Base-by-base conservation (phyloP, 2,888 invertebrate genomes). In the Drosophila greeni region DNA sequence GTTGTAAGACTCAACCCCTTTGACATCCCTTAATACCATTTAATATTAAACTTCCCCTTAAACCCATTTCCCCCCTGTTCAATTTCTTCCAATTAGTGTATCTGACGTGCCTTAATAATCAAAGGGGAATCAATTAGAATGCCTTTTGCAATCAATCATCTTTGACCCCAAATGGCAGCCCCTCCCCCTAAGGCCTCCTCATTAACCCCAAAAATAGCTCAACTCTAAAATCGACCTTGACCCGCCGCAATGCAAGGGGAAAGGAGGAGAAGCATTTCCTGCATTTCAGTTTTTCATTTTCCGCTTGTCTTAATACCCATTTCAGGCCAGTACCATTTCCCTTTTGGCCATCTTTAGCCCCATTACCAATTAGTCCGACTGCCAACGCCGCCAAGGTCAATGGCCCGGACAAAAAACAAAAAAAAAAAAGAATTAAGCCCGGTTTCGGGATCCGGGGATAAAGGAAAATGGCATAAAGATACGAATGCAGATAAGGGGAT, bases 291-390 rank as follows among this genome's bases (percentile, higher is more conserved):
- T 59, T 40, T 43, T 42, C 18, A 62, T 62, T 62, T 61, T 43
- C 16, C 43, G 24, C 51, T 62, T 45, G 26, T 12, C 16, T 33
- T 47, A 31, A 47, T 20, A 29, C 31, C 31, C 45, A 20, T 58
- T 58, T 53, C 53, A 29, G 54, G 40, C 52, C 40, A 23, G 40
- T 14, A 8, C 33, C 40, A 18, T 42, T 34, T 34, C 37, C 42
- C 36, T 18, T 47, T 47, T 47, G 20, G 45, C 45, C 45, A 47
- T 31, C 26, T 33, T 45, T 47, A 47, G 24, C 60, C 39, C 64
- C 64, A 52, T 64, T 53, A 33, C 62, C 62, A 62, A 64, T 62
- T 64, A 54, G 64, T 52, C 42, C 61, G 31, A 62, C 43, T 43
- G 51, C 24, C 43, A 43, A 16, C 48, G 42, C 43, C 42, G 62